Base-by-base conservation (phyloP, 2,888 invertebrate genomes). In the Charanyca ferruginea region DNA sequence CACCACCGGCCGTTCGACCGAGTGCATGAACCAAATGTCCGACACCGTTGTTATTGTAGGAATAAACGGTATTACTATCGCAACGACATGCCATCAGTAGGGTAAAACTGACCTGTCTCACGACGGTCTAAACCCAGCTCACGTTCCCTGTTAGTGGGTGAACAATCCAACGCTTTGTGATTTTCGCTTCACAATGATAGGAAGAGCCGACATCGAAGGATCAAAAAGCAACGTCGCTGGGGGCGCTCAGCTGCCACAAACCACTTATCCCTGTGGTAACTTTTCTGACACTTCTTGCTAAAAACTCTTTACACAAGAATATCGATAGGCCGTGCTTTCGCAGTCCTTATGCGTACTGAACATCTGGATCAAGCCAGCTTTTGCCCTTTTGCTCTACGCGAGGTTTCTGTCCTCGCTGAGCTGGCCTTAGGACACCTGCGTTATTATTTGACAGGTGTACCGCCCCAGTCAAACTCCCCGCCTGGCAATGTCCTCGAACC, bases 151-250 rank as follows among this genome's bases (percentile, higher is more conserved):
- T 96, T 96, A 90, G 95, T 94, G 96, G 96, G 96, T 96, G 96
- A 97, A 97, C 96, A 97, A 97, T 97, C 96, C 96, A 94, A 97
- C 96, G 94, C 96, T 96, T 96, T 95, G 96, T 93, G 96, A 96
- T 96, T 96, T 97, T 96, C 96, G 97, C 96, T 96, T 97, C 96
- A 94, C 96, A 96, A 97, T 96, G 96, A 96, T 97, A 97, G 96
- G 96, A 97, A 96, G 96, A 97, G 96, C 96, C 96, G 96, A 97
- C 96, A 97, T 97, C 96, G 96, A 97, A 96, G 95, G 96, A 96
- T 96, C 96, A 96, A 96, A 96, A 96, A 96, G 96, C 96, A 93
- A 96, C 96, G 96, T 96, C 96, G 96, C 96, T 96, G 96, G 93
- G 96, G 94, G 94, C 96, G 96, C 96, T 96, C 94, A 94, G 96